These are phyloP conservation scores for Cylloceria caligata DNA, from an alignment of 2,888 invertebrate genomes.

Conservation along the genomic window DNA sequence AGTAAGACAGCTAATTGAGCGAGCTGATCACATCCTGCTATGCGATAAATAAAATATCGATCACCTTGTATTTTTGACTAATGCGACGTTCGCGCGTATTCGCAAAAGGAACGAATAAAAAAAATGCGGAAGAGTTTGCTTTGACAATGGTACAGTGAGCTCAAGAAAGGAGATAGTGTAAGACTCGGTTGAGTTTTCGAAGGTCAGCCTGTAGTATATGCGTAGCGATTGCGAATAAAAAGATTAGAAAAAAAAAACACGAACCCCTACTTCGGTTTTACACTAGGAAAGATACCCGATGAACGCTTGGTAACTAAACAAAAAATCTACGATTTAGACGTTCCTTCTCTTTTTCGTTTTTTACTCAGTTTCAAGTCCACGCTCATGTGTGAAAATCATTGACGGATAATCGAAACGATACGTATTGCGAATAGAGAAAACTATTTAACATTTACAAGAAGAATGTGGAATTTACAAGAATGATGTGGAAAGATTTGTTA, in stretches of 20 bases:
- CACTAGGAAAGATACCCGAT: slow-evolving; percentile 29
- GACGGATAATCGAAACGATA: slow-evolving; percentile 3
- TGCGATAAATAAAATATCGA: not conserved
- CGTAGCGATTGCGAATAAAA: slow-evolving; percentile 41
- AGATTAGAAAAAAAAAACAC: slow-evolving; percentile 6
- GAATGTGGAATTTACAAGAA: too few relatives aligned
- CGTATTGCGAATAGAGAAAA: not conserved
- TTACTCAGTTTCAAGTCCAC: not conserved
- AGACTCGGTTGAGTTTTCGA: slow-evolving; percentile 37
- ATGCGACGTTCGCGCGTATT: not conserved
- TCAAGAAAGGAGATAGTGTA: slow-evolving; percentile 19
- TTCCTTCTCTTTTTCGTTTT: not conserved
- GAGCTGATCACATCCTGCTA: not conserved
- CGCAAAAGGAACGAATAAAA: not conserved
- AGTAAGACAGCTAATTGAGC: not conserved
- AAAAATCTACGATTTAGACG: not conserved
- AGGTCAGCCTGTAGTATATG: slow-evolving; percentile 50
- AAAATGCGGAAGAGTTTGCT: slow-evolving; percentile 37
- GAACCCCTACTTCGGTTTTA: slow-evolving; percentile 31
- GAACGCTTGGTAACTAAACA: not conserved
- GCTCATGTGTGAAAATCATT: not conserved
- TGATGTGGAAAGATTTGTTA: slow-evolving; percentile 12
- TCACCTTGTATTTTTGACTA: slow-evolving; percentile 1
- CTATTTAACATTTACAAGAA: not conserved
- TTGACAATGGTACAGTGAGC: not conserved